Base-by-base conservation (phyloP, 2,888 invertebrate genomes). In the Eudasyphora cyanicolor region DNA sequence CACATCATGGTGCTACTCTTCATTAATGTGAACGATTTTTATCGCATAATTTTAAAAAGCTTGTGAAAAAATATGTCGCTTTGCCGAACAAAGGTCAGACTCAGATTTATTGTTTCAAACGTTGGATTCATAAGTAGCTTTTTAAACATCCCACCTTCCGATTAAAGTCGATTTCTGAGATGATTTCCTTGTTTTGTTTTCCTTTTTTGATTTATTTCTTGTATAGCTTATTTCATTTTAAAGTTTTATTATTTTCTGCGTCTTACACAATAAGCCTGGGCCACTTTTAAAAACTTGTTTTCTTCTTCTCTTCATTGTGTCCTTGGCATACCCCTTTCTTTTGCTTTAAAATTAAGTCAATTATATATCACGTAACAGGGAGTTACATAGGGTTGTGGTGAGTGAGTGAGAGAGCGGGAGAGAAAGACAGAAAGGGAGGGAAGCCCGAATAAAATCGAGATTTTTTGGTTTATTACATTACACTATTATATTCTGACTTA, bases 331-430 rank as follows among this genome's bases (percentile, higher is more conserved):
- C n/a, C 12, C 7, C 35, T 38, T 67, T 67, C 24, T n/a, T n/a
- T n/a, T n/a, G 42, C 67, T 38, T 38, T 67, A n/a, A n/a, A n/a
- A n/a, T n/a, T n/a, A 38, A 67, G 64, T 64, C 64, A 38, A 64
- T 64, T 67, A 42, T 60, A n/a, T 60, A n/a, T n/a, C n/a, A n/a
- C n/a, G n/a, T n/a, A n/a, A n/a, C n/a, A n/a, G n/a, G n/a, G n/a
- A n/a, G n/a, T n/a, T n/a, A n/a, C n/a, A n/a, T n/a, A n/a, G n/a
- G n/a, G n/a, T 21, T 42, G 67, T 35, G 19, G 29, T 60, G 67
- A 19, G 38, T 19, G 19, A 38, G 38, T n/a, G 17, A 21, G 10
- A n/a, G n/a, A n/a, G n/a, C n/a, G 12, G 10, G 35, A 27, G 5
- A 21, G 38, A 38, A 42, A 10, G 57, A 12, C 7, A 42, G 8